Base-by-base conservation (phyloP, 2,113 vertebrate species). In the Oceanodroma tethys region DNA sequence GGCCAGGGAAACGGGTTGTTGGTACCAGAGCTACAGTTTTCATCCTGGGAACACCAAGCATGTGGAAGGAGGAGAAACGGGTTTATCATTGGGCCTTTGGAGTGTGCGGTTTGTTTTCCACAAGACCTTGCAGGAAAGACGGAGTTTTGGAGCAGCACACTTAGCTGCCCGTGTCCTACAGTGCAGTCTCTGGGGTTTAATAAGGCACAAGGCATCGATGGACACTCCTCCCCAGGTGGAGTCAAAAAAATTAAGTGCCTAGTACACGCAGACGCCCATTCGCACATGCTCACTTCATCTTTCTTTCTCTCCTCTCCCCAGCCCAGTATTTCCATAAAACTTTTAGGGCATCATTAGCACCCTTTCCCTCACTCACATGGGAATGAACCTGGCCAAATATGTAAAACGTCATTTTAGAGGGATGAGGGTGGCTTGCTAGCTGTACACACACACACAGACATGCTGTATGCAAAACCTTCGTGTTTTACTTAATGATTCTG, bases 211-310 rank as follows among this genome's bases (percentile, higher is more conserved):
- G 38, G 34, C 19, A 62, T 25, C 1, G 0, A 32, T 7, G 26
- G 55, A 36, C 42, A 29, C 10, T 16, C 16, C 1, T 72, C 3
- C 21, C 7, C 18, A 43, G 34, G 7, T 43, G 36, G 7, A 76
- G 8, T 20, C 40, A 55, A 6, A 71, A 50, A 78, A 53, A 56
- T 19, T 4, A 66, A 29, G 22, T 32, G 34, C 16, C 48, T 70
- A 42, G 36, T 40, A 42, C 0, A 1, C 12, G 85, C 47, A 79
- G 65, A 62, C 4, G 5, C 12, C 56, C 32, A 14, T 81, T 71
- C 6, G 0, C 42, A 30, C 1, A 0, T 29, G 21, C 27, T 53
- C 42, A 13, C 19, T 36, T 73, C 36, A 50, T 47, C 36, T 65
- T 82, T 40, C 56, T 48, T 65, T 32, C n/a, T 58, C 27, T 71